Base-by-base conservation (phyloP, 2,888 invertebrate genomes). In the Gibbula magus region DNA sequence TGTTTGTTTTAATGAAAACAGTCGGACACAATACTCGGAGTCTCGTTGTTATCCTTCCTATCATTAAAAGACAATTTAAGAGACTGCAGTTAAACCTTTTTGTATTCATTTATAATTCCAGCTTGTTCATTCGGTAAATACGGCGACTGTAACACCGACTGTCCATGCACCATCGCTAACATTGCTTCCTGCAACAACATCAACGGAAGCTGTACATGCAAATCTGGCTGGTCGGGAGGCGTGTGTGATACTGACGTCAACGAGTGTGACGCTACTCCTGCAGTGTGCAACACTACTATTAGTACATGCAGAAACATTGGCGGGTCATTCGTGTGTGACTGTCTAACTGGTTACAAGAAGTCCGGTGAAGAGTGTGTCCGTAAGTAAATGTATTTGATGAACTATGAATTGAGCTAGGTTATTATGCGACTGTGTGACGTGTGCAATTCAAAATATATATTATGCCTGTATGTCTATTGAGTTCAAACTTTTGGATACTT, bases 271-370 rank as follows among this genome's bases (percentile, higher is more conserved):
- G 45, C 22, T 7, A 35, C 75, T 5, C 18, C 51, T 0, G 16
- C 25, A 0, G 10, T n/a, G 3, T 75, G 54, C 4, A 70, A 25
- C 16, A 45, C 16, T 2, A 32, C 32, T 4, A 39, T 25, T 20
- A 45, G 45, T 7, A n/a, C 10, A 7, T 82, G 82, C 29, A 56
- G 45, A 0, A 81, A 81, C 74, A 76, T 25, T 20, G 39, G 29
- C 32, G 81, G 81, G 2, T 51, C 75, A n/a, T 80, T 66, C 51
- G 18, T 53, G 35, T 80, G 80, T 52, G 78, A 83, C 1, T 86
- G 86, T 35, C 82, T 82, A 0, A 20, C 22, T 20, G 86, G 86
- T 0, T 85, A 83, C 52, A 75, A 66, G 32, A 84, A 81, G n/a
- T 35, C 25, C 29, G 77, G 75, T 1, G 73, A 75, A 2, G 82